Evolutionary conservation across 1,140 invertebrate genomes (phyloP).

Genomic region (Samia ricini): DNA sequence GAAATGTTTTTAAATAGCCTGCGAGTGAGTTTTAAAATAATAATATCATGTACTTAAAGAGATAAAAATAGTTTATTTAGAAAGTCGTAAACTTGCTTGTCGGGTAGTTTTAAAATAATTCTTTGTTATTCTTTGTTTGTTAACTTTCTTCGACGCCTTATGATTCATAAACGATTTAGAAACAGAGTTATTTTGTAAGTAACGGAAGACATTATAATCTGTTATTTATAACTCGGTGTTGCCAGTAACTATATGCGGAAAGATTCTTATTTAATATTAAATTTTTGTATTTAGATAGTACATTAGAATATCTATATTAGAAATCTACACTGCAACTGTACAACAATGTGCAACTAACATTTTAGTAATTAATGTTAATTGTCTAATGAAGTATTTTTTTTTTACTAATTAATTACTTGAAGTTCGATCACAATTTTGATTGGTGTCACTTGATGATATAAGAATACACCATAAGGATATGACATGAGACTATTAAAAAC

Average conservation of each 20-base stretch:
- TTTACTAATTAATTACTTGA: too few species aligned
- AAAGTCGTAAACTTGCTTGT: not conserved
- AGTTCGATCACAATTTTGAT: too few species aligned
- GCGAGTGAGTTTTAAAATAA: not conserved
- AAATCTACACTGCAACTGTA: too few species aligned
- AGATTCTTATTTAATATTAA: not conserved
- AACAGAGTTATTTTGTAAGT: not conserved
- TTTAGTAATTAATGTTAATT: too few species aligned
- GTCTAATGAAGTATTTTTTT: too few species aligned
- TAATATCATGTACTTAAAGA: not conserved
- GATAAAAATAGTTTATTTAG: not conserved
- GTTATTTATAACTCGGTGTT: not conserved
- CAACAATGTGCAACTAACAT: too few species aligned
- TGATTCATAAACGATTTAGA: not conserved
- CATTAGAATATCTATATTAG: too few species aligned
- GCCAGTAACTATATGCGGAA: not conserved
- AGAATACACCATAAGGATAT: too few species aligned
- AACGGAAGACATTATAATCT: not conserved
- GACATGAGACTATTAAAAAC: too few species aligned
- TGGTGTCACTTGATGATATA: too few species aligned
- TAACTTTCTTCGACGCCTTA: not conserved
- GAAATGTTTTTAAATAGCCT: too few species aligned
- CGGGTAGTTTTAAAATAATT: not conserved
- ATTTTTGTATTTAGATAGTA: too few species aligned
- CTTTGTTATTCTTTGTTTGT: not conserved